Conservation (phyloP, 2,113 vertebrate species). For the Baryphthengus martii region DNA sequence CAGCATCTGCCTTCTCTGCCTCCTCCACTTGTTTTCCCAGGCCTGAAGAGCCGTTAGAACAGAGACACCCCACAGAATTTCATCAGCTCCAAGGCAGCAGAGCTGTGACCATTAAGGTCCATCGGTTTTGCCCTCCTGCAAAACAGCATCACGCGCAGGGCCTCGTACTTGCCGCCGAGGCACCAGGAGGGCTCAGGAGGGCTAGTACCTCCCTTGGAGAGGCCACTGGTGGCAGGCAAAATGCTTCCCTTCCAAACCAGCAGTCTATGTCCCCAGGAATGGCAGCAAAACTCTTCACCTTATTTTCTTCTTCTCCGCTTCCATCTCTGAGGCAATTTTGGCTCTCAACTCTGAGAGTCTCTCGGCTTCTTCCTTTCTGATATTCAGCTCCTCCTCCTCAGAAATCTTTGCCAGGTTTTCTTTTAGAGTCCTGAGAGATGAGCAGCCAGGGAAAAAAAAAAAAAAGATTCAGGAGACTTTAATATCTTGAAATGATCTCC, state of each 20-base stretch:
- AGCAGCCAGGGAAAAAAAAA: not conserved
- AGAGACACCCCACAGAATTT: not conserved
- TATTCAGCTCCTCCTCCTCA: slow-evolving; percentile 68
- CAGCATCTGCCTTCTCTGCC: not conserved
- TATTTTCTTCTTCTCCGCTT: slow-evolving; percentile 68
- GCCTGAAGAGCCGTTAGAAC: not conserved
- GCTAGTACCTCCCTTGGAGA: rapidly evolving
- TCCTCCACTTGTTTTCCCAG: not conserved
- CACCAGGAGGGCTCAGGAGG: not conserved
- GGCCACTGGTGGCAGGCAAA: not conserved
- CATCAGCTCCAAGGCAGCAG: not conserved
- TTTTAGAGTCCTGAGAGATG: slow-evolving; percentile 68
- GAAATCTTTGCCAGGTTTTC: slow-evolving; percentile 60
- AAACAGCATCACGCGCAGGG: rapidly evolving
- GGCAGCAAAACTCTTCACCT: slow-evolving; percentile 69
- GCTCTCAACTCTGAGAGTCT: slow-evolving; percentile 68
- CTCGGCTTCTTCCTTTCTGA: slow-evolving; percentile 65
- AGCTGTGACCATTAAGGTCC: not conserved
- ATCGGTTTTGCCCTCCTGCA: rapidly evolving
- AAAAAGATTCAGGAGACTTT: not conserved
- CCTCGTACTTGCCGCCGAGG: rapidly evolving
- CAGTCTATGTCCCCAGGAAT: not conserved
- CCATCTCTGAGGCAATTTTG: slow-evolving; percentile 35
- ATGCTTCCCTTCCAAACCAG: not conserved
- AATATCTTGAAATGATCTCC: rapidly evolving